Percentiles rank a stretch among this genome's conserved stretches.
phyloP scores from a whole-genome alignment of 2,113 vertebrate species.

The Nettapus auritus region DNA sequence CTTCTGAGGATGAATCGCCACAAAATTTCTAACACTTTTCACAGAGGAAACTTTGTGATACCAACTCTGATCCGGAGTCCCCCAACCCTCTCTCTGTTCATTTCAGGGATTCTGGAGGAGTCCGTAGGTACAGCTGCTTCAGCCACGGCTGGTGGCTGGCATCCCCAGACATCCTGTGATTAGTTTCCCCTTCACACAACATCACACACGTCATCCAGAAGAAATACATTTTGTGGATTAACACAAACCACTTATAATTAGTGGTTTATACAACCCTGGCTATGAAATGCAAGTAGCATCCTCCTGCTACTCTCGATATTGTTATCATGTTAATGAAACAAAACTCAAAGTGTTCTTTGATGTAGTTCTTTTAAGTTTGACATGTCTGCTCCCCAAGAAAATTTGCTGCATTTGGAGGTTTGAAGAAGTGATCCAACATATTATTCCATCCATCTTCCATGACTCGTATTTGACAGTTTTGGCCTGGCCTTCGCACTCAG shows the following conservation, averaged over 20 bases:
- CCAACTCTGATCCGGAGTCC: background rate
- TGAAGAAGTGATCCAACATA: background rate
- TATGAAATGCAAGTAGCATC: background rate
- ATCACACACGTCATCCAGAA: background rate
- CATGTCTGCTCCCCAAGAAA: background rate
- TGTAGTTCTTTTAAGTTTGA: background rate
- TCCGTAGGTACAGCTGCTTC: background rate
- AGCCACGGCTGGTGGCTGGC: background rate
- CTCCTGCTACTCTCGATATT: background rate
- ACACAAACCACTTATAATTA: background rate
- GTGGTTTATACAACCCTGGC: background rate
- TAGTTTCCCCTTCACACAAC: background rate
- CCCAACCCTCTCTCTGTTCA: background rate
- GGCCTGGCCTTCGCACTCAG: background rate
- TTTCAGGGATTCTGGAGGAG: background rate
- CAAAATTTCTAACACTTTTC: background rate
- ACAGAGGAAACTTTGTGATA: background rate
- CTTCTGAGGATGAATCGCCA: background rate
- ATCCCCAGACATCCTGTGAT: background rate
- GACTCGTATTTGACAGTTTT: background rate
- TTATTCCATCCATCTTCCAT: background rate
- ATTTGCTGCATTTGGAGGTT: background rate
- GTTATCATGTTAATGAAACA: background rate
- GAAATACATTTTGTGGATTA: accelerated
- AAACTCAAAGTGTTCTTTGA: background rate